Conservation (phyloP, 2,113 vertebrate species). For the Malaclemys terrapin region DNA sequence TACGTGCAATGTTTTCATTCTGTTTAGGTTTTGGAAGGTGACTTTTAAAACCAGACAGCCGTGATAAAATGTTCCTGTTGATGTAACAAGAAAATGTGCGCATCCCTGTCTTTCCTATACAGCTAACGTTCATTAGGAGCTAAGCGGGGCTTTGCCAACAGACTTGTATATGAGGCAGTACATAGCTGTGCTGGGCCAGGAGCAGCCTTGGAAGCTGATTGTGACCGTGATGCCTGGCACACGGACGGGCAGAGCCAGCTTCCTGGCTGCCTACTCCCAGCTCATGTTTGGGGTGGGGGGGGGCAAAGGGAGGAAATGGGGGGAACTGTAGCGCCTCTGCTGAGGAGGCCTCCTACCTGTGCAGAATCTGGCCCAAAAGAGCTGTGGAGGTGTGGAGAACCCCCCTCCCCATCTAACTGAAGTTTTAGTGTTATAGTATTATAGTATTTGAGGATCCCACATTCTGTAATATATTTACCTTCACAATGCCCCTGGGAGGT, state of each 20-base stretch:
- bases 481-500: not conserved
- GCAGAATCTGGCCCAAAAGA: not conserved
- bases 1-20: not conserved
- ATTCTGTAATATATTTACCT: not conserved
- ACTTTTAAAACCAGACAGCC: not conserved
- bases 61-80: not conserved
- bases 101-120: not conserved
- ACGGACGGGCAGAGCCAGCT: not conserved
- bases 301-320: not conserved
- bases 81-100: not conserved
- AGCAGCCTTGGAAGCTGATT: not conserved
- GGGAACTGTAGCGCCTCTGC: not conserved
- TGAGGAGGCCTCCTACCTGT: not conserved
- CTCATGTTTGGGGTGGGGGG: not conserved
- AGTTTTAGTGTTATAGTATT: not conserved
- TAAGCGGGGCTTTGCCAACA: not conserved
- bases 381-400: not conserved
- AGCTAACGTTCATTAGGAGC: not conserved
- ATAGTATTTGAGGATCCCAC: not conserved
- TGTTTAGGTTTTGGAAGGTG: not conserved
- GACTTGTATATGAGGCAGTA: not conserved
- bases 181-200: not conserved
- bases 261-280: not conserved
- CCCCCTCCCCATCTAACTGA: not conserved
- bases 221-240: not conserved